Base-by-base conservation (phyloP, 2,888 invertebrate species). In the Notodonta dromedarius region DNA sequence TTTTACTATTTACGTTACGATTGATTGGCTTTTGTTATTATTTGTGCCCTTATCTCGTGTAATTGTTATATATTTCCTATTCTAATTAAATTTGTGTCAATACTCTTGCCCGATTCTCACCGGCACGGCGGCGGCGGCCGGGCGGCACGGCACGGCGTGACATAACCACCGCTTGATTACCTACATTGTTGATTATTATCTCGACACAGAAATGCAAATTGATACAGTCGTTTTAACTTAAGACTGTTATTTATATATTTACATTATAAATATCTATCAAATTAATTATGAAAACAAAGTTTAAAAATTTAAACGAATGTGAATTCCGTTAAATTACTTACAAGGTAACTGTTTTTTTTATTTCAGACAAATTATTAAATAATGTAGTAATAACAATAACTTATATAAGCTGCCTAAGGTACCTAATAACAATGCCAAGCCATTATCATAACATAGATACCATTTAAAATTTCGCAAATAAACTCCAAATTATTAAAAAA, bases 91-190 rank as follows among this genome's bases (percentile, higher is more conserved):
- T 52, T 52, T 52, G 52, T 52, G n/a, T 24, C 12, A 12, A 12
- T 52, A 52, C 50, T n/a, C 5, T 12, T 2, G 9, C 16, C 57
- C 14, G 48, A n/a, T 57, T 50, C 50, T 50, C 50, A 57, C 48
- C 46, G 53, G 35, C 1, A 2, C 50, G 50, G 44, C 48, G 66
- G 51, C 35, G 32, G 13, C 32, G 24, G n/a, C 32, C 46, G 52
- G 66, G n/a, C n/a, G n/a, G n/a, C n/a, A 57, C 70, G 60, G 60
- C 55, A 32, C 48, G 40, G 6, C 12, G 9, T 57, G 57, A 48
- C 54, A 50, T 54, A 53, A 48, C 57, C 44, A 65, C 54, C 35
- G 54, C 68, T 58, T 60, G 61, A 50, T 52, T 52, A 11, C 13
- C 14, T 11, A 24, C 51, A 51, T 51, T 24, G 24, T 14, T 24